Evolutionary conservation across 1,140 invertebrate genomes (phyloP).

Genomic region (Heliconius hermathena): DNA sequence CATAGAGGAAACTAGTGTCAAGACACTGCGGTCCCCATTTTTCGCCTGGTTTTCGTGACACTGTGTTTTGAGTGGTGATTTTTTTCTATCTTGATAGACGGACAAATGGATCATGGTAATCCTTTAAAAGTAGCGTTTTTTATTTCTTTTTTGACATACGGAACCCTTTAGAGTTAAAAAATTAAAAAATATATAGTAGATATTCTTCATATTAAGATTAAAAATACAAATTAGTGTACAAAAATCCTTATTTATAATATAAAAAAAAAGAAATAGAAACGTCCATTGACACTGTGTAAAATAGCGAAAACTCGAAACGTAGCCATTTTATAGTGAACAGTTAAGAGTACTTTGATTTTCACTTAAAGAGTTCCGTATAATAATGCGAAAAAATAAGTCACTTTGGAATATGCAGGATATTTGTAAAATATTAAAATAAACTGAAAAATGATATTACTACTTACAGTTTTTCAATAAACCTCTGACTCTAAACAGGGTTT

Average conservation of each 20-base stretch:
- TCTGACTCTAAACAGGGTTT: neutral
- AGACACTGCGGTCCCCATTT: neutral
- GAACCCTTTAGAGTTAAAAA: too few relatives aligned
- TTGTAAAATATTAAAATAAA: too few relatives aligned
- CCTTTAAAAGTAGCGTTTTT: too few relatives aligned
- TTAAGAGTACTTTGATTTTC: neutral
- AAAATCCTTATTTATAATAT: conserved; percentile 10
- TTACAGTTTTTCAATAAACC: too few relatives aligned
- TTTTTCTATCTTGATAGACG: too few relatives aligned
- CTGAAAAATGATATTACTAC: too few relatives aligned
- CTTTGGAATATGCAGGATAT: too few relatives aligned
- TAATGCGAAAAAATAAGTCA: neutral
- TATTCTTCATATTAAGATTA: too few relatives aligned
- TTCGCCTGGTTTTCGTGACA: neutral
- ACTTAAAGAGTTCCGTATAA: neutral
- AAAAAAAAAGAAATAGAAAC: neutral
- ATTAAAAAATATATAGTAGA: too few relatives aligned
- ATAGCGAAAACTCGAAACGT: conserved; percentile 12
- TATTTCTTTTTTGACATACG: too few relatives aligned
- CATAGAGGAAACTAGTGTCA: neutral
- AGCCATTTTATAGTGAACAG: neutral
- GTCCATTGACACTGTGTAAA: conserved; percentile 9
- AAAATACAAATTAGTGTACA: neutral
- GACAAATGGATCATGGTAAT: too few relatives aligned
- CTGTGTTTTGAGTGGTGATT: neutral